Conservation (phyloP, 92 coral and sea anemone genomes). For the Galaxea fascicularis region DNA sequence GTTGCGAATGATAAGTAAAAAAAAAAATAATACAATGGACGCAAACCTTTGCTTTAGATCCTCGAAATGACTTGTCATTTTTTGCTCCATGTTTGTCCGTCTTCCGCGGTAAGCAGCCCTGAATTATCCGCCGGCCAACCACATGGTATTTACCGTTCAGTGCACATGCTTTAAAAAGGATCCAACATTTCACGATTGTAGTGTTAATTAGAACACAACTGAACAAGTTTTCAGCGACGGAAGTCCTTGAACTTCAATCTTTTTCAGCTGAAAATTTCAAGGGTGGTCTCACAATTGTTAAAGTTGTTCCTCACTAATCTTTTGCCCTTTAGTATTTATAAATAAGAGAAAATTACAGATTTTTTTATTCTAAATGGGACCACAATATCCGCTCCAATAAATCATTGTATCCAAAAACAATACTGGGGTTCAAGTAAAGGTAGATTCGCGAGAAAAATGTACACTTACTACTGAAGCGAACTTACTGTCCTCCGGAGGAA, state of each 20-base stretch:
- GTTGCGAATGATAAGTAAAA: neutral
- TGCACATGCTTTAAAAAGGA: neutral
- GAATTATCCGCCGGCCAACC: neutral
- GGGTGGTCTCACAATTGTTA: neutral
- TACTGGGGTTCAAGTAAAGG: neutral
- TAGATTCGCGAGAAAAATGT: neutral
- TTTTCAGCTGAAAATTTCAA: neutral
- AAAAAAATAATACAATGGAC: neutral
- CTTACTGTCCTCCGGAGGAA: neutral
- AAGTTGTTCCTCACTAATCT: neutral
- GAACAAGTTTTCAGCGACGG: neutral
- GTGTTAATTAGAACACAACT: neutral
- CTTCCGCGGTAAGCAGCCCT: neutral
- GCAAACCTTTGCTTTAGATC: constrained; percentile 47
- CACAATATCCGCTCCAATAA: neutral
- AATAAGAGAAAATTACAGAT: neutral
- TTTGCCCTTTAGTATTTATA: neutral
- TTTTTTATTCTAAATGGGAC: constrained; percentile 4
- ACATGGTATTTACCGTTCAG: neutral
- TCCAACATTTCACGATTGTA: constrained; percentile 7
- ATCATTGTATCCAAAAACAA: neutral
- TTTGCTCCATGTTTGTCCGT: constrained; percentile 4
- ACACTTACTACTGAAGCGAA: neutral
- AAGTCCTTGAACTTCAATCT: neutral
- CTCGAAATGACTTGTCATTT: constrained; percentile 31